Percentiles rank a stretch among this genome's conserved stretches.
These are phyloP conservation scores for Cryptophagus acutangulus DNA, from an alignment of 2,888 invertebrate genomes.

Conservation along the genomic window DNA sequence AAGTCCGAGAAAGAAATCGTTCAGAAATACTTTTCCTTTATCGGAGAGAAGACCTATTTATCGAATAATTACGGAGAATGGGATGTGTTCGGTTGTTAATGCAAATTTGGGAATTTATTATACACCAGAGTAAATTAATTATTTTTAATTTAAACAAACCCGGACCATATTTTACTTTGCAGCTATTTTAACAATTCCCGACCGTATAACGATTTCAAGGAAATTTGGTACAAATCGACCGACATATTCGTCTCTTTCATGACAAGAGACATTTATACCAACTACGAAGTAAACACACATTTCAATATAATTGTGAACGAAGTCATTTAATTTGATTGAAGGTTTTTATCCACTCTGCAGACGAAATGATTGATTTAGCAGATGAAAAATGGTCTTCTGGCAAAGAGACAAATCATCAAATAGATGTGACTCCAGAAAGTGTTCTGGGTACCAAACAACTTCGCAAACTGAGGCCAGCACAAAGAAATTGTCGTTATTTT, in stretches of 20 bases:
- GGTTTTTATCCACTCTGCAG: constrained; percentile 27
- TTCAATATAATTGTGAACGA: constrained; percentile 1
- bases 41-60: constrained; percentile 9
- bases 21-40: constrained; percentile 11
- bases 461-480: constrained; percentile 17
- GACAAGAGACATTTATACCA: neutral
- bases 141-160: constrained; percentile 1
- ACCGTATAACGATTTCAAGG: constrained; percentile 9
- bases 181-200: constrained; percentile 17
- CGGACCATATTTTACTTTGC: constrained; percentile 7
- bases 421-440: no score
- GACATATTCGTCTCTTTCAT: neutral
- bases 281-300: constrained; percentile 1
- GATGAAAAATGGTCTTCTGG: neutral
- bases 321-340: constrained; percentile 17
- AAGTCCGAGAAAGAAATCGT: neutral
- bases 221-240: constrained; percentile 6
- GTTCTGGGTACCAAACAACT: constrained; percentile 7
- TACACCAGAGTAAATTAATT: constrained; percentile 16
- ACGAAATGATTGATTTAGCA: constrained; percentile 30
- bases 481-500: constrained; percentile 38
- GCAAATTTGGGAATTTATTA: constrained; percentile 19
- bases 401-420: neutral
- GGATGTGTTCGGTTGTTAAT: constrained; percentile 19
- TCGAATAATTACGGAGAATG: constrained; percentile 20